Evolutionary conservation across 2,888 invertebrate genomes (phyloP), one percentile per base, ranked within the genome.

Genomic region (Yponomeuta sedellus): DNA sequence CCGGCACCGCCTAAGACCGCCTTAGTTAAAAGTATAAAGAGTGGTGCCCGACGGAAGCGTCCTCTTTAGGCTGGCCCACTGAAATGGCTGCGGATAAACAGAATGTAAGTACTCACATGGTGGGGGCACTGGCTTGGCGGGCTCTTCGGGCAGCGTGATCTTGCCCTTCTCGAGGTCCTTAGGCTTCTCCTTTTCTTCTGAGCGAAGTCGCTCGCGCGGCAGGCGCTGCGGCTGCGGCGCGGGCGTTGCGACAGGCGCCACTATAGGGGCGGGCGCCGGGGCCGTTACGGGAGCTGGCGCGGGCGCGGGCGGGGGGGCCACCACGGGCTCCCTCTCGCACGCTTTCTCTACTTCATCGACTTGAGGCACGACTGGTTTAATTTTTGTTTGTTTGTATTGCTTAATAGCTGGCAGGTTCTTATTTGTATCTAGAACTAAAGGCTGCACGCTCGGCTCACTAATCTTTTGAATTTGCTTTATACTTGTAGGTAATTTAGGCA

Each of bases 401-500:
- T 84, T 86, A 80, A 72, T 82, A 73, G 73, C 72, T 74, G 34
- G 34, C 8, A 78, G 71, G 77, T 75, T 84, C 77, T 84, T 87
- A 84, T 77, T 83, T 72, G 79, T 79, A 78, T 88, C 88, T 85
- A 88, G 68, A 71, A 77, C 78, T 81, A 84, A 74, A 74, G 82
- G 73, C 74, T 82, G 85, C 71, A 76, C 73, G 71, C 69, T 75
- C 72, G 74, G 78, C 69, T 88, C 90, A 80, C 78, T 80, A 80
- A 70, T 83, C 74, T 87, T 90, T 75, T 83, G 86, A 70, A 76
- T 74, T 77, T 83, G 85, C 77, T 88, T 89, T 76, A 79, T 72
- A 76, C 80, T 86, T 70, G 82, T 75, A 78, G 92, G 85, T 81
- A 90, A 81, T 86, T 91, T 92, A 78, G 92, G 92, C 81, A 93